Percentiles rank a stretch among this genome's conserved stretches.
Evolutionary conservation across 2,113 vertebrate species (phyloP).

Genomic region (Paedocypris sp.): DNA sequence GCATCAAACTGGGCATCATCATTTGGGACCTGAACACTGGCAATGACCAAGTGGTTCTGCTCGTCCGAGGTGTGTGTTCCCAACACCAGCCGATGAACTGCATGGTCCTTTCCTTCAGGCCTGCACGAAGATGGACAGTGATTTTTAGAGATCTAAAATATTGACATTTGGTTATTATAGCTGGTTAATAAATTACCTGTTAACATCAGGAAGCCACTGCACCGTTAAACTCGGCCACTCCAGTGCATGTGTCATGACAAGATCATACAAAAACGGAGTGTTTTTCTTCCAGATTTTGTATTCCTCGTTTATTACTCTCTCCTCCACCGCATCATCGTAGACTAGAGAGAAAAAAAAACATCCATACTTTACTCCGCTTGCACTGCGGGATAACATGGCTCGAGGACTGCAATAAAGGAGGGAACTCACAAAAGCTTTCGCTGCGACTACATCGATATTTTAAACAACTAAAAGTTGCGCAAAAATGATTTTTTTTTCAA

Average conservation of each 20-base stretch:
- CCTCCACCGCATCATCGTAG: constrained; percentile 84
- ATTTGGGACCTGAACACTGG: constrained; percentile 84
- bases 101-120: constrained; percentile 85
- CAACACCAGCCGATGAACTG: constrained; percentile 78
- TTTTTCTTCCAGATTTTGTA: constrained; percentile 96
- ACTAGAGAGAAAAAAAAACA: constrained; percentile 45
- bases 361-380: not conserved
- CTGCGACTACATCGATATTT: too few species aligned
- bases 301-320: constrained; percentile 85
- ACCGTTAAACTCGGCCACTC: constrained; percentile 91
- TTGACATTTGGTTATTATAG: too few species aligned
- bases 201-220: constrained; percentile 85
- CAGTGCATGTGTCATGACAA: constrained; percentile 84
- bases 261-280: constrained; percentile 81
- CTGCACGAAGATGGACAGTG: constrained; percentile 47
- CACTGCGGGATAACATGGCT: not conserved
- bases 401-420: not conserved
- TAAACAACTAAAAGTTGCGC: too few species aligned
- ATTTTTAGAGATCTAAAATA: not conserved
- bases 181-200: constrained; percentile 59
- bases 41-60: constrained; percentile 91
- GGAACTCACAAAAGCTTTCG: not conserved
- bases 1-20: constrained; percentile 83
- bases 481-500: too few species aligned
- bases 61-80: constrained; percentile 89